These are phyloP conservation scores for Drosophila sp. DNA, from an alignment of 1,140 invertebrate species.

Conservation along the genomic window DNA sequence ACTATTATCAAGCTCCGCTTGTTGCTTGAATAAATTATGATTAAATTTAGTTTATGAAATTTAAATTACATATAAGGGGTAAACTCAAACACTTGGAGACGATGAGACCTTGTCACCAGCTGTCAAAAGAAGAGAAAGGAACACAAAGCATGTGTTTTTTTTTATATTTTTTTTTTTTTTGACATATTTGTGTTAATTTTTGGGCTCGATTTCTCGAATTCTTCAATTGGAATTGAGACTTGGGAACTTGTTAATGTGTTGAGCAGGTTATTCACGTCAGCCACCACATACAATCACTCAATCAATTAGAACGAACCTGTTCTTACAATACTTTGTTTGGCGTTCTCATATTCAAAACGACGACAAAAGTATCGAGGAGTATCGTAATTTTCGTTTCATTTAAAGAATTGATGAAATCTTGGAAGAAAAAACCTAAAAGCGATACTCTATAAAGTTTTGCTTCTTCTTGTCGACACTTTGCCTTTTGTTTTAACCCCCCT, in stretches of 20 bases:
- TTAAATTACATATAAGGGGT: neutral
- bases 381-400: neutral
- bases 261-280: conserved; percentile 7
- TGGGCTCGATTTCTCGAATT: conserved; percentile 1
- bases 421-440: conserved; percentile 9
- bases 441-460: conserved; percentile 33
- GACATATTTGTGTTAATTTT: conserved; percentile 19
- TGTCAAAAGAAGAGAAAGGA: conserved; percentile 8
- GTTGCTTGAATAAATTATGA: conserved; percentile 15
- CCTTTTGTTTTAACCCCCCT: neutral
- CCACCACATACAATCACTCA: neutral
- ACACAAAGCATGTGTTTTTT: neutral
- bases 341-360: neutral
- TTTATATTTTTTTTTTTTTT: neutral
- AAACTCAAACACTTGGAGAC: neutral
- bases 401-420: conserved; percentile 16
- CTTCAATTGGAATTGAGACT: conserved; percentile 12
- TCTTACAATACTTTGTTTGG: neutral
- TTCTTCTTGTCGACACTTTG: neutral
- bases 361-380: conserved; percentile 17
- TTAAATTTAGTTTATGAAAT: conserved; percentile 7
- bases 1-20: conserved; percentile 1
- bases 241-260: conserved; percentile 14
- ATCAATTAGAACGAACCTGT: conserved; percentile 17
- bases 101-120: conserved; percentile 16